A percentile compares a stretch with the other conserved stretches of the same genome.
These are phyloP conservation scores for Drosophila colorata DNA, from an alignment of 2,888 invertebrate species.

Conservation along the genomic window DNA sequence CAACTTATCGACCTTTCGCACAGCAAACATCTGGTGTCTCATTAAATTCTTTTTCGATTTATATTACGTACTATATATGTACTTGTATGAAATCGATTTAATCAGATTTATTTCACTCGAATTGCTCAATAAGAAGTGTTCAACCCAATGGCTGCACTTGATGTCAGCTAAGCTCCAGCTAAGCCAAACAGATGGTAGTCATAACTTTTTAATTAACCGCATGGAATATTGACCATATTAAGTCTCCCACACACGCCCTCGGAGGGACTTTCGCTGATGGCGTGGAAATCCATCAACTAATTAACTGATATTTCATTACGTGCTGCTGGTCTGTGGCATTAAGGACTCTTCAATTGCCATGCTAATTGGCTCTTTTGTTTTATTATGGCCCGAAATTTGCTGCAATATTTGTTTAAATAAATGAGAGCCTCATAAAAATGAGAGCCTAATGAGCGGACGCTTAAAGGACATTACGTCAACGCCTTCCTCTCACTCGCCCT, in stretches of 20 bases:
- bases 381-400: conserved; percentile 10
- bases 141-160: background rate
- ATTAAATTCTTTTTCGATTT: background rate
- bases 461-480: conserved; percentile 19
- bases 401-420: conserved; percentile 33
- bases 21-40: background rate
- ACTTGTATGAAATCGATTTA: conserved; percentile 16
- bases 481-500: background rate
- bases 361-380: conserved; percentile 45
- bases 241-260: background rate
- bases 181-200: conserved; percentile 7
- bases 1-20: background rate
- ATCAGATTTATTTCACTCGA: conserved; percentile 13
- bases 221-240: conserved; percentile 14
- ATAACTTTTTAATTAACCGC: conserved; percentile 55
- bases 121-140: conserved; percentile 1
- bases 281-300: conserved; percentile 46
- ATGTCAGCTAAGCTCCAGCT: conserved; percentile 16
- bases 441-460: conserved; percentile 37
- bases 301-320: conserved; percentile 44
- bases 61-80: background rate
- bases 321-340: conserved; percentile 7
- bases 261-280: background rate
- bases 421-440: conserved; percentile 17
- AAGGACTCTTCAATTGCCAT: conserved; percentile 40